Evolutionary conservation across 2,888 invertebrate species (phyloP).

Genomic region (Troides aeacus): DNA sequence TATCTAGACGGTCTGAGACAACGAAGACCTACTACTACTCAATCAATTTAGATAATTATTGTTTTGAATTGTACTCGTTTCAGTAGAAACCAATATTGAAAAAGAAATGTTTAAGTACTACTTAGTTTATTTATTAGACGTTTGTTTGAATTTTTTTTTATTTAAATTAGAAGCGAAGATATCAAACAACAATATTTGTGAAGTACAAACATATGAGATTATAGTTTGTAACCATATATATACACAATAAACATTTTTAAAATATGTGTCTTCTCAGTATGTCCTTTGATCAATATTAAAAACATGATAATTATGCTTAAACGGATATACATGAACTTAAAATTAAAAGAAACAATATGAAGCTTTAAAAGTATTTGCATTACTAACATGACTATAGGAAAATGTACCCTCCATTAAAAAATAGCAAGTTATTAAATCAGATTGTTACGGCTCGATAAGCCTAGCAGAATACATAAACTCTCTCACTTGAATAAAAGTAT

Average conservation of each 20-base stretch:
- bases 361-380: constrained; percentile 49
- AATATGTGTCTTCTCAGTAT: neutral
- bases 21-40: too few species aligned
- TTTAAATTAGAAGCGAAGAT: too few species aligned
- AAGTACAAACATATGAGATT: too few species aligned
- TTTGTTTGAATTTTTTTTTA: too few species aligned
- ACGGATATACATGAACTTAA: too few species aligned
- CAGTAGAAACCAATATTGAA: neutral
- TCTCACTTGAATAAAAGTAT: constrained; percentile 29
- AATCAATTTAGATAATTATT: too few species aligned
- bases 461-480: constrained; percentile 59
- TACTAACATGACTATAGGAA: neutral
- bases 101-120: neutral
- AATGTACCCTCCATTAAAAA: constrained; percentile 7
- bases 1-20: too few species aligned
- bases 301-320: too few species aligned
- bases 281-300: too few species aligned
- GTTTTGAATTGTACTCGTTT: neutral
- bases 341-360: constrained; percentile 43
- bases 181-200: too few species aligned
- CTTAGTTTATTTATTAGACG: neutral
- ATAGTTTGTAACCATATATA: too few species aligned
- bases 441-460: constrained; percentile 65
- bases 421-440: constrained; percentile 33
- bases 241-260: neutral